These are phyloP conservation scores for Anguilla megastoma DNA, from an alignment of 2,797 vertebrate genomes.

Conservation along the genomic window DNA sequence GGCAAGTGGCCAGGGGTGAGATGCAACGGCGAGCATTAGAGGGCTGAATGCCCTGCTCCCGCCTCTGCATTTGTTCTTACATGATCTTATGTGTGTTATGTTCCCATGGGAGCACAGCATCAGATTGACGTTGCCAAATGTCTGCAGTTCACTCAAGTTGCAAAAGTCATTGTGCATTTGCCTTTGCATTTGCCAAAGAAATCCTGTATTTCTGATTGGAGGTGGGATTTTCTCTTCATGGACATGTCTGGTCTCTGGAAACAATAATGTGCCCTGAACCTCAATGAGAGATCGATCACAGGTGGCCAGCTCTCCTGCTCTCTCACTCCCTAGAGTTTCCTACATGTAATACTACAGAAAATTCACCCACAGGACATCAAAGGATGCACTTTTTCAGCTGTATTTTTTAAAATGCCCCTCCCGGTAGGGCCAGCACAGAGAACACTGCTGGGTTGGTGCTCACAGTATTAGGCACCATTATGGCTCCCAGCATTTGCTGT, in stretches of 20 bases:
- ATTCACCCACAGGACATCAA: background rate
- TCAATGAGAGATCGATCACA: background rate
- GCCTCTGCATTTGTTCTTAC: background rate
- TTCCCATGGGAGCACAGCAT: background rate
- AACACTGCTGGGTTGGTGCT: background rate
- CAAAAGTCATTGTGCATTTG: background rate
- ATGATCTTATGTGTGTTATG: background rate
- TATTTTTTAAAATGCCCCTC: background rate
- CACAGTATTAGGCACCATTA: background rate
- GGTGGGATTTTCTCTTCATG: background rate
- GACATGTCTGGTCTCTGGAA: background rate
- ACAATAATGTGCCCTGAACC: background rate
- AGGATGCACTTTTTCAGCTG: background rate
- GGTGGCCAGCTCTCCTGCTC: background rate
- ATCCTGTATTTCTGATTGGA: background rate
- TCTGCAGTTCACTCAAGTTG: background rate
- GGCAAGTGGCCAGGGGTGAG: background rate
- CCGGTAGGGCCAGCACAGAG: background rate
- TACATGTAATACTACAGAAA: background rate
- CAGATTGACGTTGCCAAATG: background rate
- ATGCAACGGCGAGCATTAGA: background rate
- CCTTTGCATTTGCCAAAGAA: background rate
- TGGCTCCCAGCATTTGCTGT: background rate
- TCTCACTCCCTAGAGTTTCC: background rate
- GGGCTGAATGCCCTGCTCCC: background rate